These are phyloP conservation scores for Clarias gariepinus DNA, from an alignment of 2,113 vertebrate genomes.

Conservation along the genomic window DNA sequence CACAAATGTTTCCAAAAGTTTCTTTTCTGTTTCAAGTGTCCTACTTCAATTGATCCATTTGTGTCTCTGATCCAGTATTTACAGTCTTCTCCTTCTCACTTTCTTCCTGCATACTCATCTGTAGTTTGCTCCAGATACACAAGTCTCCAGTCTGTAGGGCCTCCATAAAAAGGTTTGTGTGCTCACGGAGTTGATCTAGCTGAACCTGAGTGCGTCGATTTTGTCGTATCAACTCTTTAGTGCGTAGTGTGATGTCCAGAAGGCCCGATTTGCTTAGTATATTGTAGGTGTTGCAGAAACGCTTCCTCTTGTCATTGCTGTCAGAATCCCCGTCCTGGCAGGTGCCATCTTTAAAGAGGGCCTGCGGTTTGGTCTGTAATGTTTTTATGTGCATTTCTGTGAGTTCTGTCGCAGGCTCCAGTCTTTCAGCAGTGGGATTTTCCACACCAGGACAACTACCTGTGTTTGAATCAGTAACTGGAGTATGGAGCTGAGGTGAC, in stretches of 20 bases:
- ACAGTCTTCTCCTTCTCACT: slow-evolving; percentile 46
- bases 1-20: background rate
- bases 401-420: slow-evolving; percentile 9
- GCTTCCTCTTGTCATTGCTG: slow-evolving; percentile 74
- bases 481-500: slow-evolving; percentile 32
- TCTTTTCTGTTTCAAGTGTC: slow-evolving; percentile 1
- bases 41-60: slow-evolving; percentile 19
- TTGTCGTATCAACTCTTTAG: slow-evolving; percentile 88
- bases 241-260: slow-evolving; percentile 89
- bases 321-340: slow-evolving; percentile 52
- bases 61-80: slow-evolving; percentile 22
- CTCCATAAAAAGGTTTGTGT: slow-evolving; percentile 82
- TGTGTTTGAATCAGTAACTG: slow-evolving; percentile 44
- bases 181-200: slow-evolving; percentile 82
- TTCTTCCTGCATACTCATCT: slow-evolving; percentile 70
- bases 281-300: slow-evolving; percentile 89
- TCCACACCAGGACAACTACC: slow-evolving; percentile 47
- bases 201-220: slow-evolving; percentile 86
- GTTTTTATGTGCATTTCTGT: slow-evolving; percentile 38
- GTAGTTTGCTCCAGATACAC: slow-evolving; percentile 77
- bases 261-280: slow-evolving; percentile 84
- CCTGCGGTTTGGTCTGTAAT: background rate
- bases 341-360: background rate
- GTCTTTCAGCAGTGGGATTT: slow-evolving; percentile 38
- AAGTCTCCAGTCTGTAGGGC: slow-evolving; percentile 78